These are phyloP conservation scores for Rhadinocentrus ornatus DNA, from an alignment of 2,797 vertebrate species.

Conservation along the genomic window DNA sequence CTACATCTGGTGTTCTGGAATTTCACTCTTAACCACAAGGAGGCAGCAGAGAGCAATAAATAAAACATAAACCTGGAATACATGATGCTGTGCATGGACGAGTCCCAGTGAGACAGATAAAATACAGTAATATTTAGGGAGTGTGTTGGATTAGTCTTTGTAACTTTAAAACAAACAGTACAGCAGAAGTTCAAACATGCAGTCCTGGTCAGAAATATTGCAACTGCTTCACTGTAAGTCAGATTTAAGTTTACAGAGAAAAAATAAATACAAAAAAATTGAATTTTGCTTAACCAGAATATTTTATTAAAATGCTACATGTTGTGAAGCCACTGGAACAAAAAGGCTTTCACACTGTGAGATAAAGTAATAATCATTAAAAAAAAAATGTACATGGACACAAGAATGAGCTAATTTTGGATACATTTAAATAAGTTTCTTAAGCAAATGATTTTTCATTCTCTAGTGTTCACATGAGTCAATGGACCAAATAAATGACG, in stretches of 20 bases:
- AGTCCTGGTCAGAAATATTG: not conserved
- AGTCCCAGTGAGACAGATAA: constrained; percentile 27
- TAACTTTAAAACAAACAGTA: constrained; percentile 25
- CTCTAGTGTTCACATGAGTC: too few relatives aligned
- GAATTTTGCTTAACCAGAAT: too few relatives aligned
- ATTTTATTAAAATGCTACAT: too few relatives aligned
- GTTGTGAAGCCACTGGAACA: too few relatives aligned
- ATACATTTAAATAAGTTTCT: not conserved
- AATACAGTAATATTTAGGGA: constrained; percentile 33
- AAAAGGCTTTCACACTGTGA: not conserved
- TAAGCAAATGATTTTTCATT: not conserved
- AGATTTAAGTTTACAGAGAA: not conserved
- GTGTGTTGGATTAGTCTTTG: constrained; percentile 14
- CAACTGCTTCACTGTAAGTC: not conserved
- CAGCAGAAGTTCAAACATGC: constrained; percentile 16
- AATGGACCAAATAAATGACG: too few relatives aligned
- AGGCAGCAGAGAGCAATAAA: constrained; percentile 77
- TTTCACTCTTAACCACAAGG: constrained; percentile 66
- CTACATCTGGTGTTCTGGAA: constrained; percentile 23
- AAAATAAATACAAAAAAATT: too few relatives aligned
- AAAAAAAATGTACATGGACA: not conserved
- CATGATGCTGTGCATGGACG: constrained; percentile 11
- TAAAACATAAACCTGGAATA: constrained; percentile 24
- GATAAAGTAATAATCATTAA: not conserved
- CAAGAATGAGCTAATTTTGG: not conserved